These are phyloP conservation scores for Gyps fulvus DNA, from an alignment of 2,113 vertebrate genomes.

Conservation along the genomic window DNA sequence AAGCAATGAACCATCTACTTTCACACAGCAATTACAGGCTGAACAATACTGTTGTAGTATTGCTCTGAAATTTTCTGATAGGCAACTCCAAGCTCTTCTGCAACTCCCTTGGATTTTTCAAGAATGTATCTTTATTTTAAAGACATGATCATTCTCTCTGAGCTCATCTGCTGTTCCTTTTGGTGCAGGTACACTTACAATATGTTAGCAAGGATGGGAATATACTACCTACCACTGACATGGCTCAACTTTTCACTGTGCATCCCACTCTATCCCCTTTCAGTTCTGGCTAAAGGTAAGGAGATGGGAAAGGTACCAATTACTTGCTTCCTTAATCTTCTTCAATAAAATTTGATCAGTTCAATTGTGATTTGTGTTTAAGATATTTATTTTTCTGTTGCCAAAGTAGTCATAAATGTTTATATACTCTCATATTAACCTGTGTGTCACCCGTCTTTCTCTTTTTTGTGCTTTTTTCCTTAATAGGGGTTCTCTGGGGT, in stretches of 20 bases:
- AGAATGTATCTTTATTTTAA: neutral
- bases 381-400: neutral
- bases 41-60: neutral
- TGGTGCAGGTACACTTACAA: conserved; percentile 77
- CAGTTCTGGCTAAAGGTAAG: conserved; percentile 87
- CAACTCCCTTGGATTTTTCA: neutral
- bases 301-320: neutral
- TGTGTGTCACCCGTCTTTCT: neutral
- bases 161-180: neutral
- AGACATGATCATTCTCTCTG: neutral
- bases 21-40: neutral
- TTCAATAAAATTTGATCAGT: neutral
- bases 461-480: neutral
- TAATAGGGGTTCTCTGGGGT: neutral
- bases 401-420: neutral
- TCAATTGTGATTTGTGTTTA: neutral
- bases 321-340: neutral
- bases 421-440: neutral
- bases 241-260: conserved; percentile 86
- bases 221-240: conserved; percentile 74
- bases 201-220: conserved; percentile 79
- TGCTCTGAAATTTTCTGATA: neutral
- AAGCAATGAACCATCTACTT: neutral
- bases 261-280: conserved; percentile 83
- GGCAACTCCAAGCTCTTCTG: neutral